Percentiles rank a stretch among this genome's conserved stretches.
These are phyloP conservation scores for Hirtodrosophila confusa DNA, from an alignment of 2,888 invertebrate genomes.

Conservation along the genomic window DNA sequence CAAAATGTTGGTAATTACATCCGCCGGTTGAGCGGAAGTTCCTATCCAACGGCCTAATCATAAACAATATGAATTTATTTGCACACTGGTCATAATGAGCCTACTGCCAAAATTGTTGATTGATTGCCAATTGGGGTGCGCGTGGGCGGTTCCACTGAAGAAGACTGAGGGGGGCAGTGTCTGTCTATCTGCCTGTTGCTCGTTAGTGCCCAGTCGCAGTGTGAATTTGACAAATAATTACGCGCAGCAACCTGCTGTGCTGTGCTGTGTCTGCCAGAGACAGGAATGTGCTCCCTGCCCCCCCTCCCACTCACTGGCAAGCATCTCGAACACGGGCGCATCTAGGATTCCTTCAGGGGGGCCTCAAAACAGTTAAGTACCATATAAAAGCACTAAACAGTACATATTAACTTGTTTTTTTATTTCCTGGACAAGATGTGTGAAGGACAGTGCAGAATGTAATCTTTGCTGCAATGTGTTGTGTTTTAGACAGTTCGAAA, in stretches of 20 bases:
- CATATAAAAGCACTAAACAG: too few species aligned
- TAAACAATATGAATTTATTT: constrained; percentile 55
- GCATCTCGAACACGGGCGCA: too few species aligned
- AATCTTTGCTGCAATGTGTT: too few species aligned
- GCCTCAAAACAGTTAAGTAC: too few species aligned
- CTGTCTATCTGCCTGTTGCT: constrained; percentile 55
- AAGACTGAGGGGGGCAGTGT: neutral
- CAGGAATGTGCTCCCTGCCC: constrained; percentile 16
- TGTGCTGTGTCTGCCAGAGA: constrained; percentile 41
- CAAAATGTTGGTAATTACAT: constrained; percentile 60
- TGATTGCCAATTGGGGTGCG: constrained; percentile 71
- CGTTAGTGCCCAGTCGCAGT: constrained; percentile 61
- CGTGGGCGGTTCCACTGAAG: neutral
- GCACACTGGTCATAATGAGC: constrained; percentile 44
- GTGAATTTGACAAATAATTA: constrained; percentile 81
- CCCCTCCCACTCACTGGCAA: neutral
- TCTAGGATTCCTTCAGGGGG: too few species aligned
- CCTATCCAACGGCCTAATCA: constrained; percentile 40
- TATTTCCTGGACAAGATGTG: too few species aligned
- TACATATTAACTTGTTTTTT: too few species aligned
- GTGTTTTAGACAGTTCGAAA: too few species aligned
- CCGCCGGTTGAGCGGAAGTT: constrained; percentile 61
- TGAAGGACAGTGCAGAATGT: too few species aligned
- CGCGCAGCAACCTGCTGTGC: constrained; percentile 67
- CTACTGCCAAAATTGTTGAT: constrained; percentile 62